Evolutionary conservation across 2,113 vertebrate genomes (phyloP), one percentile per base, ranked within the genome.

Genomic region (Coptodon bakossiorum): DNA sequence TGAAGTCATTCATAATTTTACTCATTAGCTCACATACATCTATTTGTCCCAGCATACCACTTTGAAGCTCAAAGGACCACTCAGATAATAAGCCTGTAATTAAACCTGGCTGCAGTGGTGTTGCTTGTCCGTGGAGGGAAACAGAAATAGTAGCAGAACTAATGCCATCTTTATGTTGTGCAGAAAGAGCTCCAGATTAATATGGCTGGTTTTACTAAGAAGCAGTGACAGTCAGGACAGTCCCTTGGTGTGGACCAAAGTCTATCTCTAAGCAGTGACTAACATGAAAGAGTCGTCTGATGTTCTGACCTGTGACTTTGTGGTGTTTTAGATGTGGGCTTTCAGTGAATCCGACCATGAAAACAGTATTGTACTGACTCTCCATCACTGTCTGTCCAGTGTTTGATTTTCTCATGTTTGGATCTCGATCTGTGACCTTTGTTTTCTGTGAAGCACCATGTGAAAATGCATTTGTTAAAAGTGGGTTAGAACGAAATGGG

Each of bases 71-170:
- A 89, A 80, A 92, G 91, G 89, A 63, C 85, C 83, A 34, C 81
- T 92, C 68, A 61, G 27, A 90, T 90, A 91, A 93, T 90, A 86
- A 88, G 89, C 76, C 82, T 86, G 90, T 93, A 93, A 94, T 94
- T 92, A 90, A 93, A 93, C 87, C 88, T 85, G 90, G 89, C 93
- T 92, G 88, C 61, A 59, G 3, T 57, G 85, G 50, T 71, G 86
- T 83, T 85, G 82, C 13, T 85, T 56, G 89, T 91, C 93, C 66
- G 19, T 4, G 3, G 88, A 90, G 89, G 81, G 80, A 73, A 85
- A 82, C 90, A 86, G 80, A 84, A 93, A 93, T 89, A 90, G 90
- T 19, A 89, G 87, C 90, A 91, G 85, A 89, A 89, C 89, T 88
- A 91, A 94, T 80, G 78, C 1, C n/a, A 36, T 86, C 76, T 89